Conservation (phyloP, 2,113 vertebrate genomes). For the Austrofundulus limnaeus region DNA sequence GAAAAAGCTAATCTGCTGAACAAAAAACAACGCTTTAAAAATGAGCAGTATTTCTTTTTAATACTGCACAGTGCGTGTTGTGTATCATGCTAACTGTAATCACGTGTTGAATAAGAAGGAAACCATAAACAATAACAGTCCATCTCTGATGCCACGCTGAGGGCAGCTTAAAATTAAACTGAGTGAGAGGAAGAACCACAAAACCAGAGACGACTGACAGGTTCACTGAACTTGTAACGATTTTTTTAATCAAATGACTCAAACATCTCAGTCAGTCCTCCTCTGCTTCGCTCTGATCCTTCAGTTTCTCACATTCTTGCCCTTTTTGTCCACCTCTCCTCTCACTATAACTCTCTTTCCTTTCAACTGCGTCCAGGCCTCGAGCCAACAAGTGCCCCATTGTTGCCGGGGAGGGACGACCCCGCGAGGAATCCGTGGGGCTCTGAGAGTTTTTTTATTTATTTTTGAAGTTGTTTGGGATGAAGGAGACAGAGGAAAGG, state of each 20-base stretch:
- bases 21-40: too few relatives aligned
- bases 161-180: too few relatives aligned
- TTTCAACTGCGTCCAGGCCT: constrained; percentile 33
- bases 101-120: too few relatives aligned
- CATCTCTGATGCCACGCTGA: too few relatives aligned
- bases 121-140: too few relatives aligned
- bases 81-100: too few relatives aligned
- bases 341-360: constrained; percentile 41
- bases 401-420: constrained; percentile 56
- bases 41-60: too few relatives aligned
- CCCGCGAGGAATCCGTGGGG: neutral
- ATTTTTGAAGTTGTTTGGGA: neutral
- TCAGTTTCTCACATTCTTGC: constrained; percentile 40
- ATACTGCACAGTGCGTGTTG: too few relatives aligned
- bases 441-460: neutral
- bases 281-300: constrained; percentile 6
- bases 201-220: too few relatives aligned
- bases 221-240: neutral
- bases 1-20: too few relatives aligned
- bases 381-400: constrained; percentile 53
- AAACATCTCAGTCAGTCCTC: neutral
- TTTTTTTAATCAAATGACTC: neutral
- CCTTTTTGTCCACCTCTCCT: constrained; percentile 26
- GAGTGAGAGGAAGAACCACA: too few relatives aligned
- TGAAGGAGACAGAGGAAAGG: neutral